Evolutionary conservation across 2,797 vertebrate species (phyloP).

Genomic region (Okamejei kenojei): DNA sequence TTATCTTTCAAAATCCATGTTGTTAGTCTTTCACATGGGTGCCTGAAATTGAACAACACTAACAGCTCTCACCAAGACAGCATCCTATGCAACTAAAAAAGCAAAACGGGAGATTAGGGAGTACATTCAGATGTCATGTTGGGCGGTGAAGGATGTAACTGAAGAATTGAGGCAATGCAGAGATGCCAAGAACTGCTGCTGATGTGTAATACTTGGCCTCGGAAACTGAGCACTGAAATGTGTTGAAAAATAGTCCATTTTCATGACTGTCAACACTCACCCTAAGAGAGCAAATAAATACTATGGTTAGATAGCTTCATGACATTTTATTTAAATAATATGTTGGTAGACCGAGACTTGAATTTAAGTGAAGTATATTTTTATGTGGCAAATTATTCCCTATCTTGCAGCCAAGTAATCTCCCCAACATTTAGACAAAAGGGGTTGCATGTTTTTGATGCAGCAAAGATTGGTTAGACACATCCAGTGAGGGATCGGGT

Average conservation of each 20-base stretch:
- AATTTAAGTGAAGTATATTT: background rate
- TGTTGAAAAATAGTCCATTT: background rate
- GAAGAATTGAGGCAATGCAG: background rate
- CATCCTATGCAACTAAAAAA: background rate
- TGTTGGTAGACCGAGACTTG: no score
- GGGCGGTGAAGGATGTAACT: background rate
- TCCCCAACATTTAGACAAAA: background rate
- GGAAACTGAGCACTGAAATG: background rate
- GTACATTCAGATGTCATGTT: background rate
- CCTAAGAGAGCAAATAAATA: background rate
- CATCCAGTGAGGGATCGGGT: background rate
- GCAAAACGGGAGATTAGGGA: background rate
- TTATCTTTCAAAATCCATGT: background rate
- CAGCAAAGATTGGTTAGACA: background rate
- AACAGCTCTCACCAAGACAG: background rate
- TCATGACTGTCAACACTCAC: background rate
- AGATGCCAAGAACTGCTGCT: background rate
- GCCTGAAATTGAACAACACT: background rate
- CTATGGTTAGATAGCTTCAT: background rate
- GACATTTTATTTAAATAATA: background rate
- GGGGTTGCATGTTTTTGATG: background rate
- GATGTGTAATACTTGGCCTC: background rate
- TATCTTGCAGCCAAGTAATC: background rate
- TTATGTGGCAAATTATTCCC: background rate
- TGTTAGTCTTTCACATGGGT: background rate